Evolutionary conservation across 2,888 invertebrate species (phyloP).

Genomic region (Dascillus cervinus): DNA sequence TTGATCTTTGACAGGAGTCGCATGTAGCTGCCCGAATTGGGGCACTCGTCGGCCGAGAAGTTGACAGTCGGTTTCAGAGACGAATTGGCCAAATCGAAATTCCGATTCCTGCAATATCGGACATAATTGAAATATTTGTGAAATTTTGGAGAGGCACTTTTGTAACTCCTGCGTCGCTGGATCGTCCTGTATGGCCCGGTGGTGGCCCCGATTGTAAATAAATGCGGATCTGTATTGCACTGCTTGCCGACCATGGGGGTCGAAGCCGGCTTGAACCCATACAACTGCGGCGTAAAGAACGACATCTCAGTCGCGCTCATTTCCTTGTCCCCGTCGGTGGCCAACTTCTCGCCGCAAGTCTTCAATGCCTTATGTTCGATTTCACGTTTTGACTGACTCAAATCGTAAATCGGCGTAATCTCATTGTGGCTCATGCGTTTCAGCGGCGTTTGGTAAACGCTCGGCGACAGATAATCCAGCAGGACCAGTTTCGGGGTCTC

Average conservation of each 20-base stretch:
- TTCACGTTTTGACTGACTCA: conserved; percentile 4
- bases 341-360: conserved; percentile 14
- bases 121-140: conserved; percentile 1
- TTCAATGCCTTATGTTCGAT: conserved; percentile 8
- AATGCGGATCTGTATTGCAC: not conserved
- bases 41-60: not conserved
- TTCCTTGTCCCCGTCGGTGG: conserved; percentile 5
- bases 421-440: conserved; percentile 1
- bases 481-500: conserved; percentile 14
- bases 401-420: not conserved
- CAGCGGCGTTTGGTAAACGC: conserved; percentile 5
- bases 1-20: conserved; percentile 24
- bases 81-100: not conserved
- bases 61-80: not conserved
- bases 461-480: conserved; percentile 4
- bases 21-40: conserved; percentile 2
- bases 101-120: not conserved
- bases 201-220: not conserved
- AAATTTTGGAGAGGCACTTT: conserved; percentile 9
- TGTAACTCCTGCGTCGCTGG: conserved; percentile 5
- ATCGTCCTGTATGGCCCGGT: conserved; percentile 3
- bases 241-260: conserved; percentile 23
- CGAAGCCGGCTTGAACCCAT: conserved; percentile 26
- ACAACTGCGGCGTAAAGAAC: conserved; percentile 29
- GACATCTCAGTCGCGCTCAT: conserved; percentile 26